Evolutionary conservation across 2,113 vertebrate species (phyloP), one percentile per base, ranked within the genome.

Genomic region (Dromiciops gliroides): DNA sequence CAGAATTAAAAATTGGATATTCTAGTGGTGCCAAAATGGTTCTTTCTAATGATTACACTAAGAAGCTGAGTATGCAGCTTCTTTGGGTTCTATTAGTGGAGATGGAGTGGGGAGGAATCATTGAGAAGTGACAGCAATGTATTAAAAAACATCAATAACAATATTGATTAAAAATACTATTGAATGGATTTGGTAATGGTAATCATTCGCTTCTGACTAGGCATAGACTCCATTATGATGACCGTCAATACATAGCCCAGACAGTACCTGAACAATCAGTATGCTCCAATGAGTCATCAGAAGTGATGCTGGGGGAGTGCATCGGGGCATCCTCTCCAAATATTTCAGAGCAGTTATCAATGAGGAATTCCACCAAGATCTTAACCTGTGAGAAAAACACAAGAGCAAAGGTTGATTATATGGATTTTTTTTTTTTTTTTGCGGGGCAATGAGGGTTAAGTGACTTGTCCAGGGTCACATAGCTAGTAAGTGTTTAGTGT

Each of bases 301-400:
- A 98, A 0, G 97, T 97, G 51, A 98, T 91, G 26, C 97, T 98
- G 90, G 98, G 97, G 50, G 99, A 96, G 51, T 93, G 97, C n/a
- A 97, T 97, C 0, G 95, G 98, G 89, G 98, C 97, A 48, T 99
- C 98, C 31, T 99, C 99, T 96, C 99, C 99, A 96, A 99, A 99
- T 97, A 99, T 98, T 96, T 99, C 98, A 24, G 92, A 98, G 96
- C 99, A 99, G 96, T 99, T 98, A 95, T 99, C 98, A 91, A 99
- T 99, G 89, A 99, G 99, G 97, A 99, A 99, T 98, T 99, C 98
- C 92, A 99, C 99, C 90, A 99, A 88, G 9, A 94, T 94, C n/a
- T 99, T 99, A 94, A 99, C 99, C 99, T 99, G 96, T 83, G 97
- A 89, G 94, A 91, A 94, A 24, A 95, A 97, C 95, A 90, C 0